Evolutionary conservation across 35 echinoderm and acorn worm species (phyloP).

Genomic region (Lytechinus pictus): DNA sequence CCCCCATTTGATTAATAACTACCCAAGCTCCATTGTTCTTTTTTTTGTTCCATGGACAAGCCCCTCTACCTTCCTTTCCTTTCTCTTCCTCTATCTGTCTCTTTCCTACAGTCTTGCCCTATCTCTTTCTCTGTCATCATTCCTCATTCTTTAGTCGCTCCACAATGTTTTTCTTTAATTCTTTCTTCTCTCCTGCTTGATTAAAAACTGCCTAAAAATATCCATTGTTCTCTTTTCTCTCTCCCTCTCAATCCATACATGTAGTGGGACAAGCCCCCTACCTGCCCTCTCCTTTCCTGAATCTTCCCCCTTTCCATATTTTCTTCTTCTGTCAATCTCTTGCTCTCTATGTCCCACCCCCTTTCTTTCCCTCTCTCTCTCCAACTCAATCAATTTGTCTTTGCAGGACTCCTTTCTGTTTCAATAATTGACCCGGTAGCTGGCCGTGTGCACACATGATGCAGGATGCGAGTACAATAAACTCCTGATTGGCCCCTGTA

Average conservation of each 20-base stretch:
- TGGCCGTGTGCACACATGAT: not conserved
- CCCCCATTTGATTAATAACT: not conserved
- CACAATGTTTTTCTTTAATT: too few relatives aligned
- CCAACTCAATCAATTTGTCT: not conserved
- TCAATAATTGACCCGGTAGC: conserved; percentile 33
- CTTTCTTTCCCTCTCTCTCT: not conserved
- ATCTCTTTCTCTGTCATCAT: not conserved
- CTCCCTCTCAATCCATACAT: too few relatives aligned
- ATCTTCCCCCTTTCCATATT: too few relatives aligned
- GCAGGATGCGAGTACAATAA: conserved; percentile 1
- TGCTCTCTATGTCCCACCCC: not conserved
- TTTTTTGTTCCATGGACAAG: not conserved
- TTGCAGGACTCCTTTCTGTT: not conserved
- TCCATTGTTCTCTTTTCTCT: too few relatives aligned
- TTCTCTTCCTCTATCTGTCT: not conserved
- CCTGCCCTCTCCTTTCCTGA: too few relatives aligned
- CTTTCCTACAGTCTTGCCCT: not conserved
- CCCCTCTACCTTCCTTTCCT: not conserved
- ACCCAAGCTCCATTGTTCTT: not conserved
- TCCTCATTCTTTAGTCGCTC: too few relatives aligned
- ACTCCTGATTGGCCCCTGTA: conserved; percentile 12
- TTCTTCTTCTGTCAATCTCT: too few relatives aligned
- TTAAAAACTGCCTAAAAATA: too few relatives aligned
- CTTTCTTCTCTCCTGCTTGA: too few relatives aligned
- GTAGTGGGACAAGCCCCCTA: too few relatives aligned